phyloP scores from a whole-genome alignment of 2,888 invertebrate genomes.

The Coelinius sp. region DNA sequence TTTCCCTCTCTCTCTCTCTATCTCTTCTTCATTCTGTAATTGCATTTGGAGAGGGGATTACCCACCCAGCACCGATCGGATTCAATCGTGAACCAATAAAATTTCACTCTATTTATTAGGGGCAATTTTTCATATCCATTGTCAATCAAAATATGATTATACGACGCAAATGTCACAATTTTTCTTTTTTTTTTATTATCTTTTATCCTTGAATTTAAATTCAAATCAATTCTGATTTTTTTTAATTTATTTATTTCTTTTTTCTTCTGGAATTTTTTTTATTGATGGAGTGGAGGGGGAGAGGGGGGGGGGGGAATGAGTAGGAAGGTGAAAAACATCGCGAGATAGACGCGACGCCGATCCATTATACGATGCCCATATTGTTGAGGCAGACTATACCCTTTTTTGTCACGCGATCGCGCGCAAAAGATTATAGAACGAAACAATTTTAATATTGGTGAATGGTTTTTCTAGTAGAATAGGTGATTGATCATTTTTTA shows the following conservation, averaged over 20 bases:
- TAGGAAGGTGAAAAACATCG: constrained; percentile 3
- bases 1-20: no score
- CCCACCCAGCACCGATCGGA: background rate
- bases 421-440: constrained; percentile 25
- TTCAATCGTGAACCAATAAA: constrained; percentile 15
- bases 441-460: no score
- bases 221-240: constrained; percentile 2
- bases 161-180: background rate
- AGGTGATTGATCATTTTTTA: no score
- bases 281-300: no score
- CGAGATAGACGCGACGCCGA: constrained; percentile 45
- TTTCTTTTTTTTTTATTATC: background rate
- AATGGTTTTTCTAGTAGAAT: no score
- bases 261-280: no score
- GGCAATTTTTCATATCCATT: background rate
- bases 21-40: constrained; percentile 7
- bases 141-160: background rate
- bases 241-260: background rate
- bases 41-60: background rate
- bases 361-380: constrained; percentile 61
- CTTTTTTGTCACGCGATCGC: constrained; percentile 63
- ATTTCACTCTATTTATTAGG: background rate
- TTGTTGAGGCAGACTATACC: constrained; percentile 53
- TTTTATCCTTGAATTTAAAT: no score
- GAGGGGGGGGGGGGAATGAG: background rate